These are phyloP conservation scores for Montipora cactus DNA, from an alignment of 64 coral and sea anemone genomes.

Conservation along the genomic window DNA sequence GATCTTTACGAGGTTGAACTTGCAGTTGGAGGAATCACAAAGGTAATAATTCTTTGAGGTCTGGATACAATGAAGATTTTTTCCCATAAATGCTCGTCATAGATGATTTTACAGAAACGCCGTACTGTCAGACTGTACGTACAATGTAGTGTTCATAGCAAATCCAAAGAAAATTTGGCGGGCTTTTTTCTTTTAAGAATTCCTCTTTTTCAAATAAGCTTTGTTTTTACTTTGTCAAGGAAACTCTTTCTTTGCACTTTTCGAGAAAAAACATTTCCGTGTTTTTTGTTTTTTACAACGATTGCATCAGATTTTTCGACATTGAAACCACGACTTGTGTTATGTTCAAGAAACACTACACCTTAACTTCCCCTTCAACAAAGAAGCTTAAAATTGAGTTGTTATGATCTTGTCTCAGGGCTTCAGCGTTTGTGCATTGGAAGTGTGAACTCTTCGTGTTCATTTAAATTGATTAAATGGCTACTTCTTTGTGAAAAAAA, in stretches of 20 bases:
- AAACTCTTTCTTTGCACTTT: background rate
- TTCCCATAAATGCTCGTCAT: background rate
- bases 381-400: background rate
- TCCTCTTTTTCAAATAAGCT: too few species aligned
- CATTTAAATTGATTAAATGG: background rate
- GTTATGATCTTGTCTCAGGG: background rate
- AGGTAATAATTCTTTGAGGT: constrained; percentile 38
- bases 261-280: background rate
- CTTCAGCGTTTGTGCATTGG: background rate
- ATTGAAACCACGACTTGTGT: background rate
- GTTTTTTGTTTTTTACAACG: background rate
- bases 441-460: background rate
- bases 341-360: background rate
- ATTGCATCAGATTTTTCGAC: constrained; percentile 35
- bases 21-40: constrained; percentile 93
- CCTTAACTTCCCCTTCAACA: background rate
- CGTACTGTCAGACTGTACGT: too few species aligned
- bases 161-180: constrained; percentile 10
- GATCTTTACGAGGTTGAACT: constrained; percentile 84
- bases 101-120: background rate
- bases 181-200: background rate
- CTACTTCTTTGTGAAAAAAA: background rate
- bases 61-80: background rate
- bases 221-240: background rate
- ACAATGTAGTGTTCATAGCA: background rate